Base-by-base conservation (phyloP, 2,888 invertebrate species). In the Platycnemis pennipes region DNA sequence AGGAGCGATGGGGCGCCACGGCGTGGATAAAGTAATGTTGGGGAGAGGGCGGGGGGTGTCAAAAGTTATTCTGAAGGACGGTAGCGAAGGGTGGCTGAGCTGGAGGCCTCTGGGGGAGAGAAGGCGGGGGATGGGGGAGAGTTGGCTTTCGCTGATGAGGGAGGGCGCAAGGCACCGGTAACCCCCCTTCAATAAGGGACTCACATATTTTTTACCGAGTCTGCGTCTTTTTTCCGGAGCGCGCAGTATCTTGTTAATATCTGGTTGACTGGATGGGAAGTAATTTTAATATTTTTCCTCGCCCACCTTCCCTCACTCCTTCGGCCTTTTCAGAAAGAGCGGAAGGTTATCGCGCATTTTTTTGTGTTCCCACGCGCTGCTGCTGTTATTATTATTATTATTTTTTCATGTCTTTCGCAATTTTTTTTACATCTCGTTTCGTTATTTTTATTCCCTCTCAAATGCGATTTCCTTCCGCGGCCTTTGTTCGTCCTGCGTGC, bases 231-330 rank as follows among this genome's bases (percentile, higher is more conserved):
- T 91, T 91, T 69, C 37, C 1, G 31, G 16, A 5, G 26, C 37
- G 63, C 91, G 56, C 91, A 91, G 63, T 91, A 91, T 91, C 91
- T 91, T 91, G 91, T 91, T 91, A 91, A 91, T 91, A 69, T 69
- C 91, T 63, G 91, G 63, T 91, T 16, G 91, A 91, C 91, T 69
- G 91, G 69, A 63, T 91, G 91, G 42, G 46, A 45, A 46, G 46
- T 46, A 87, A 91, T 69, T 91, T 91, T 49, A 49, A 63, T 77
- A n/a, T 44, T 44, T 91, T 91, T 45, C 44, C 44, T 56, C 63
- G 1, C 77, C 77, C 16, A 11, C 11, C 31, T 31, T 69, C 31
- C 31, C 77, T 13, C 77, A 13, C 31, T 77, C 37, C 13, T 77
- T 77, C 16, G 7, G 31, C 77, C 77, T 77, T 77, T 77, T 77